phyloP scores from a whole-genome alignment of 2,797 vertebrate genomes.

The Bucorvus abyssinicus region DNA sequence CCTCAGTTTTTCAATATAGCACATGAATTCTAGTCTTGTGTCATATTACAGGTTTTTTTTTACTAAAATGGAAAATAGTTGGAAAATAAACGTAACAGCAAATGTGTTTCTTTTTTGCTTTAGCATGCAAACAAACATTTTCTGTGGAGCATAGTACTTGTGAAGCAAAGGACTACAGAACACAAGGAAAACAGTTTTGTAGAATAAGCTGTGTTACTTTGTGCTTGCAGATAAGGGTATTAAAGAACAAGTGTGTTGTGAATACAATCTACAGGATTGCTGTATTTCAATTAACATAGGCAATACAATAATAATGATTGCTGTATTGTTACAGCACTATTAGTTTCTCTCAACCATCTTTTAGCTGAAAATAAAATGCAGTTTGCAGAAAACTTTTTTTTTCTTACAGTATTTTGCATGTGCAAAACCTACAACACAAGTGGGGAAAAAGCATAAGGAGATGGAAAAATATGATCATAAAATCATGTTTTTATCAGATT shows the following conservation, averaged over 20 bases:
- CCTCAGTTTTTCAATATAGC: background rate
- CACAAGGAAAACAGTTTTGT: background rate
- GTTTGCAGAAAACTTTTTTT: background rate
- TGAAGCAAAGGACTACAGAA: background rate
- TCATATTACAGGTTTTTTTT: background rate
- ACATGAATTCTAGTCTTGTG: background rate
- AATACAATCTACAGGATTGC: background rate
- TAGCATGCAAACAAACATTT: background rate
- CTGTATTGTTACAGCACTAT: background rate
- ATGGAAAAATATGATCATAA: background rate
- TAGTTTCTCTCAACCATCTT: background rate
- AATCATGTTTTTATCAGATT: background rate
- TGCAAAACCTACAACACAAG: background rate
- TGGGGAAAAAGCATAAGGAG: background rate
- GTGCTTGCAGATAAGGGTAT: background rate
- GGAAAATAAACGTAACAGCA: background rate
- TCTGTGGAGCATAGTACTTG: background rate
- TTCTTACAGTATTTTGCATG: background rate
- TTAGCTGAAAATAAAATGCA: background rate
- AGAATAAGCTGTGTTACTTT: background rate
- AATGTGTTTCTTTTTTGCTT: background rate
- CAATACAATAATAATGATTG: background rate
- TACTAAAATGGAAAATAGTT: background rate
- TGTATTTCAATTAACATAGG: background rate
- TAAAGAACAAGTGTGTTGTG: background rate